phyloP scores from a whole-genome alignment of 2,797 vertebrate genomes.

The Megaceryle alcyon region DNA sequence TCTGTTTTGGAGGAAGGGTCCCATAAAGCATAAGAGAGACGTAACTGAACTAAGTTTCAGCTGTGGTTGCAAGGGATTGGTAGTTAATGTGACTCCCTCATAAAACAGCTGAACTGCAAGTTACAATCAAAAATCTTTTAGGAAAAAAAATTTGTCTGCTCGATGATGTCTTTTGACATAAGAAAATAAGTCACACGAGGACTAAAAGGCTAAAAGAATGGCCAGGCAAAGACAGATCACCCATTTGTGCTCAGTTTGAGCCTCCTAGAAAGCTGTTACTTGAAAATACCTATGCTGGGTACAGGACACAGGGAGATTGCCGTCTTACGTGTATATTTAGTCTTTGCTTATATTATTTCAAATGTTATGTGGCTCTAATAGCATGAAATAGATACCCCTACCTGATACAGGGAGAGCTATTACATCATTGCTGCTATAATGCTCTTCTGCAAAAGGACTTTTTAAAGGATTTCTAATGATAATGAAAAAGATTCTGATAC shows the following conservation, averaged over 20 bases:
- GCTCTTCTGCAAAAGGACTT: conserved; percentile 43
- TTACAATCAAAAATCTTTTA: background rate
- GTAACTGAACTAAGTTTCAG: conserved; percentile 47
- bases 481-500: conserved; percentile 78
- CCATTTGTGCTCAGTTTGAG: background rate
- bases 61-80: conserved; percentile 8
- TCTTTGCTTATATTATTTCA: conserved; percentile 6
- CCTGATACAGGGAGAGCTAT: background rate
- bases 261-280: background rate
- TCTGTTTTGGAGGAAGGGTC: conserved; percentile 44
- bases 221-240: background rate
- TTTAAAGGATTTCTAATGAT: conserved; percentile 74
- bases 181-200: background rate
- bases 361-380: background rate
- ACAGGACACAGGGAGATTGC: background rate
- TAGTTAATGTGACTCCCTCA: conserved; percentile 40
- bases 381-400: background rate
- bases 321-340: background rate
- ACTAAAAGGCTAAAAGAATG: conserved; percentile 23
- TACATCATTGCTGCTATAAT: conserved; percentile 15
- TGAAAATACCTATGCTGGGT: background rate
- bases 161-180: conserved; percentile 4
- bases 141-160: background rate
- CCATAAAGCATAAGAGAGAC: conserved; percentile 32
- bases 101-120: conserved; percentile 32